These are phyloP conservation scores for Zoanthus sansibaricus DNA, from an alignment of 92 coral and sea anemone genomes.

Conservation along the genomic window DNA sequence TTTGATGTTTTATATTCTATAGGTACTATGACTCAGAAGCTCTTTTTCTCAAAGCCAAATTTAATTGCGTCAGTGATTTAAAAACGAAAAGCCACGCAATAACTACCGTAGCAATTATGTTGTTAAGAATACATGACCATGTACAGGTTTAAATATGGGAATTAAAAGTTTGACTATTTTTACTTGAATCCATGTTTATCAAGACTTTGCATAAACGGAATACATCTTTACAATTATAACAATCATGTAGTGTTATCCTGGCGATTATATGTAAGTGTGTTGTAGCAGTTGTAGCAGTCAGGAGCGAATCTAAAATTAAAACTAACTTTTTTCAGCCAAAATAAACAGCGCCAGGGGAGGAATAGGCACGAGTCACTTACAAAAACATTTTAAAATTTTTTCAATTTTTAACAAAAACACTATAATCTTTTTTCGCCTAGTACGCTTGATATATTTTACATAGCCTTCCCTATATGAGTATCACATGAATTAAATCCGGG, in stretches of 20 bases:
- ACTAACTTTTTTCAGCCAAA: neutral
- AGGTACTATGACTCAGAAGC: too few relatives aligned
- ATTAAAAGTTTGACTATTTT: neutral
- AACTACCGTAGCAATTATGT: too few relatives aligned
- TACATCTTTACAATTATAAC: too few relatives aligned
- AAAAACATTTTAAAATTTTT: neutral
- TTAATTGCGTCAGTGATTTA: too few relatives aligned
- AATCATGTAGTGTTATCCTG: too few relatives aligned
- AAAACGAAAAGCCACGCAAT: too few relatives aligned
- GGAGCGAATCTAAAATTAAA: neutral
- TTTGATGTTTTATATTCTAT: too few relatives aligned
- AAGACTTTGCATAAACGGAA: too few relatives aligned
- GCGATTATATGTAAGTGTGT: too few relatives aligned
- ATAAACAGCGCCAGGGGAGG: neutral
- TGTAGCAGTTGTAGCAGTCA: neutral
- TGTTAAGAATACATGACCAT: neutral
- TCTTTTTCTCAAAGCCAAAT: too few relatives aligned
- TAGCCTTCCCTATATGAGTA: neutral
- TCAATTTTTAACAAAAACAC: neutral
- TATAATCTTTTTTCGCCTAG: neutral
- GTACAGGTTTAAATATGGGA: neutral
- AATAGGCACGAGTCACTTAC: too few relatives aligned
- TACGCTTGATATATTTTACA: neutral
- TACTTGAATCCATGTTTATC: too few relatives aligned
- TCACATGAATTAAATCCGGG: neutral